Base-by-base conservation (phyloP, 2,797 vertebrate genomes). In the Huso huso region DNA sequence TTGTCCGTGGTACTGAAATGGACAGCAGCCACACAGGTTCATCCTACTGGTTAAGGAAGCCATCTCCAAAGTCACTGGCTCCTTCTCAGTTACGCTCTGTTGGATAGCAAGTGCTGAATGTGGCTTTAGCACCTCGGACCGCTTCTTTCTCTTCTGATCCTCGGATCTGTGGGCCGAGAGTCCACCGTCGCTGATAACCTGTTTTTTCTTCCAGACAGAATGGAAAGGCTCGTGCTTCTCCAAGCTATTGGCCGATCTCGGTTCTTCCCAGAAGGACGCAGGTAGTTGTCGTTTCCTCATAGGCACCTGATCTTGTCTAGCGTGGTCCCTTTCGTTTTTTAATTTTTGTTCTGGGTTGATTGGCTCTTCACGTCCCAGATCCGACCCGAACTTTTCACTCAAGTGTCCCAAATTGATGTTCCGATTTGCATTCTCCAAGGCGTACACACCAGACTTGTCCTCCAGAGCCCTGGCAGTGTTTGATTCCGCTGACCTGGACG, bases 251-350 rank as follows among this genome's bases (percentile, higher is more conserved):
- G 84, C 72, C 0, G 94, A 79, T 73, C 92, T 87, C 0, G 96
- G 96, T 78, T 99, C 96, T 82, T 96, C 93, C 97, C 97, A 99
- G 75, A 99, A 99, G 3, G 96, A 99, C 5, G 97, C 95, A 0
- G 97, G 97, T 18, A 99, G 89, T 75, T 99, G 97, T 64, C 97
- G 89, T 73, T 97, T 95, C 82, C 96, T 90, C 96, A 99, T 99
- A 51, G 96, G 97, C 80, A 97, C 89, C 81, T 96, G 95, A 69
- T 88, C 88, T 0, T 87, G 83, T 63, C 75, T 78, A 66, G 71
- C 8, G 0, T 70, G 62, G 61, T 85, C 85, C 9, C 71, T 72
- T 51, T 87, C 86, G 69, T 84, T 86, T 6, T 79, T 81, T 37
- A 76, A 71, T 48, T 71, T 68, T 52, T 57, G 51, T 37, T 62